These are phyloP conservation scores for Agelastica alni DNA, from an alignment of 2,888 invertebrate genomes.

Conservation along the genomic window DNA sequence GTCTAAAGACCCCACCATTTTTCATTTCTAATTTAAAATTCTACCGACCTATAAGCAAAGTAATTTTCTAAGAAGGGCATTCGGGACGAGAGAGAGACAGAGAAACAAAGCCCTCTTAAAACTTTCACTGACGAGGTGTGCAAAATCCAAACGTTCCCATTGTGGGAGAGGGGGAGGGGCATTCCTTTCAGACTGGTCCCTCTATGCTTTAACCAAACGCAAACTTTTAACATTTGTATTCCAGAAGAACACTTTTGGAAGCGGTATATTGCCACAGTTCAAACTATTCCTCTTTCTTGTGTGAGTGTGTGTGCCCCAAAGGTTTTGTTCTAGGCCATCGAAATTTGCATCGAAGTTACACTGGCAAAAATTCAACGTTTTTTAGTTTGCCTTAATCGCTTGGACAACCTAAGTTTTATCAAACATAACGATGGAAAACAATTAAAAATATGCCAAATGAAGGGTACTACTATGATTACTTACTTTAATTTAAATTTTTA, in stretches of 20 bases:
- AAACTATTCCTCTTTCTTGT: slow-evolving; percentile 17
- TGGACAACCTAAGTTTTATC: too few relatives aligned
- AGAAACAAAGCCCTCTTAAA: slow-evolving; percentile 7
- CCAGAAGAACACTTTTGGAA: slow-evolving; percentile 18
- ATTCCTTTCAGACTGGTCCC: slow-evolving; percentile 12
- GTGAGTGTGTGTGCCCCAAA: slow-evolving; percentile 19
- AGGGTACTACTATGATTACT: too few relatives aligned
- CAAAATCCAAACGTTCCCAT: slow-evolving; percentile 17
- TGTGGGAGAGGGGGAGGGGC: too few relatives aligned
- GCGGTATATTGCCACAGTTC: slow-evolving; percentile 25
- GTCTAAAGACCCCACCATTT: too few relatives aligned
- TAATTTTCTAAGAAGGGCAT: slow-evolving; percentile 1
- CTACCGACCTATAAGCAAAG: not conserved
- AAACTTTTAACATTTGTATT: slow-evolving; percentile 28
- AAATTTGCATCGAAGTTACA: slow-evolving; percentile 14
- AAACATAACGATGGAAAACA: too few relatives aligned
- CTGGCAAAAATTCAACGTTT: slow-evolving; percentile 1
- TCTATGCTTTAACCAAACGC: slow-evolving; percentile 20
- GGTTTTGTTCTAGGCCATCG: slow-evolving; percentile 16
- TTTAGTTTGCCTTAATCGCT: too few relatives aligned
- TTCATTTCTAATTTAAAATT: too few relatives aligned
- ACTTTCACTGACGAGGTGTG: slow-evolving; percentile 19
- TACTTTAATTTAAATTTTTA: too few relatives aligned
- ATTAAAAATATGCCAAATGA: too few relatives aligned
- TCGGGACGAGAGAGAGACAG: slow-evolving; percentile 1